Conservation (phyloP, 2,113 vertebrate species). For the Gallinago jamesoni region DNA sequence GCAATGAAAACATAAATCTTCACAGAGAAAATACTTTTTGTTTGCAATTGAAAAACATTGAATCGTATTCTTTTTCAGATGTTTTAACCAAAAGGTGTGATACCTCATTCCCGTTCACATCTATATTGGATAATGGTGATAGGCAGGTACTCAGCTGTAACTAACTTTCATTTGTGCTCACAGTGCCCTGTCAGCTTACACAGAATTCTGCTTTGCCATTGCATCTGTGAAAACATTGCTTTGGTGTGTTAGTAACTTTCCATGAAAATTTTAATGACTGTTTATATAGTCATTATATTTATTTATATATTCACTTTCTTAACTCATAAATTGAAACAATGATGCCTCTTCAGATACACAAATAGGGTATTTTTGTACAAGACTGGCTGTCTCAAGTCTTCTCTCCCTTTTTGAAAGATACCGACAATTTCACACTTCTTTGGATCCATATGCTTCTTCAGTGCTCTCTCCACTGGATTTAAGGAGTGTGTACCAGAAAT, state of each 20-base stretch:
- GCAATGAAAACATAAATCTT: background rate
- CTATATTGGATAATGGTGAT: fast-evolving
- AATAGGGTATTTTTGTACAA: background rate
- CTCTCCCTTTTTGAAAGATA: background rate
- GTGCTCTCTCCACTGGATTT: background rate
- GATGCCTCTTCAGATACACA: background rate
- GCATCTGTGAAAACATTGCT: background rate
- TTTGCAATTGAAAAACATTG: background rate
- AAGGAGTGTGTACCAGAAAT: background rate
- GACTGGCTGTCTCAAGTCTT: background rate
- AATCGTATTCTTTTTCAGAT: background rate
- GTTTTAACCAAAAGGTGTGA: background rate
- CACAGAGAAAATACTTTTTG: too few species aligned
- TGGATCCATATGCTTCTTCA: background rate
- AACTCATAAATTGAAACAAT: background rate
- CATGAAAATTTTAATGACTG: background rate
- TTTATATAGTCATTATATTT: too few species aligned
- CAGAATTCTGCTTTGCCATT: background rate
- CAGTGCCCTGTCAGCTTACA: background rate
- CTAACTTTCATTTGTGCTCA: background rate
- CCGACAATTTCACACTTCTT: background rate
- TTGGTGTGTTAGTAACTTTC: background rate
- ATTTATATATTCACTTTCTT: background rate
- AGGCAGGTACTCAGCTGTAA: background rate
- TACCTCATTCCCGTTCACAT: background rate